Evolutionary conservation across 2,797 vertebrate species (phyloP), one percentile per base, ranked within the genome.

Genomic region (Menidia menidia): DNA sequence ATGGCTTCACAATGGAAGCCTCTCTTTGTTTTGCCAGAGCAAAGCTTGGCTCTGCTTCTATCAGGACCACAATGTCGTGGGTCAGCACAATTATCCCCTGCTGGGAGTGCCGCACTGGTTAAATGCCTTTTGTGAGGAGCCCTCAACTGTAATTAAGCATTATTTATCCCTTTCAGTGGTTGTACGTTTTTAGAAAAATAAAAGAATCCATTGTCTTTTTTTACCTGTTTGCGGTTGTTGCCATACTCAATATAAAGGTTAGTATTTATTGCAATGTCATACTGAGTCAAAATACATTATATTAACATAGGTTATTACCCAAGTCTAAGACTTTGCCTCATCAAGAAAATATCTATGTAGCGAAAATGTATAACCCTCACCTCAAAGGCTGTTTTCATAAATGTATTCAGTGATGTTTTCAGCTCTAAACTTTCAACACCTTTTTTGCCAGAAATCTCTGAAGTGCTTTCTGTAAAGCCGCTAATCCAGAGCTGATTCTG

Each of bases 401-500:
- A 71, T 6, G 35, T 10, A 39, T 39, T 39, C 35, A 39, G 35
- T 39, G 7, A 7, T 5, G 7, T 67, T 50, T 56, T 62, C 8
- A 51, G 51, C 60, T 56, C 14, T 43, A 58, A 70, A 68, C 39
- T 51, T 60, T 58, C 31, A n/a, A 48, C 74, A 66, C 57, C 58
- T 55, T 3, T 13, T 18, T 11, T 25, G 25, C 25, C 53, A 58
- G 51, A 80, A 80, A 68, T 71, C 52, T 69, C 25, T 60, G 42
- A 80, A 80, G 51, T 68, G 66, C 61, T 68, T 39, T 48, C 35
- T 64, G 52, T 56, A 76, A 92, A 84, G 87, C 88, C 59, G n/a
- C 61, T 80, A 89, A 92, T 79, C 68, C 76, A 71, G 55, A 78
- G 51, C 51, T 75, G 79, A 89, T 83, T 82, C 56, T 60, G 65